A percentile compares a stretch with the other conserved stretches of the same genome.
Evolutionary conservation across 1,140 invertebrate genomes (phyloP).

Genomic region (Oryctes rhinoceros): DNA sequence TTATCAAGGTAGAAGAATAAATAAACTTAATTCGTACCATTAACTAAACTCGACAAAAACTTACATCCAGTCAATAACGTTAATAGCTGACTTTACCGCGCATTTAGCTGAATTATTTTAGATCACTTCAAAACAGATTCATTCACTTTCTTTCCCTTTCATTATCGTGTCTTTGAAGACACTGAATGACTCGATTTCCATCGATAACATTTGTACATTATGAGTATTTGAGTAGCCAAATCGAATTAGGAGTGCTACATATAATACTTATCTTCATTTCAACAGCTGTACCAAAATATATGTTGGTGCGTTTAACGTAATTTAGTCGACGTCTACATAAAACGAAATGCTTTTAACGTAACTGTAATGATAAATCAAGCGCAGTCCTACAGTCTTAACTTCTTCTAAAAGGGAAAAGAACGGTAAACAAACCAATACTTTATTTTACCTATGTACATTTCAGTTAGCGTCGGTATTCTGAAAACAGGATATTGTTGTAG

Average conservation of each 20-base stretch:
- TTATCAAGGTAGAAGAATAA: too few species aligned
- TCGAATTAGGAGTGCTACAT: background rate
- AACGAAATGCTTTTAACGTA: background rate
- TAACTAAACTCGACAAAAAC: background rate
- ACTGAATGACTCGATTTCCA: background rate
- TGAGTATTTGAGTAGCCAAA: background rate
- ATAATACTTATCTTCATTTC: background rate
- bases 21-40: too few species aligned
- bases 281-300: background rate
- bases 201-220: background rate
- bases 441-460: background rate
- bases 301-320: conserved; percentile 2
- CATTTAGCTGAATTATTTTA: background rate
- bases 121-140: background rate
- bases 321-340: background rate
- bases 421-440: background rate
- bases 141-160: background rate
- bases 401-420: background rate
- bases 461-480: too few species aligned
- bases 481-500: too few species aligned
- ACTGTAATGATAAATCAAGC: background rate
- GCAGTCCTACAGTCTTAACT: background rate
- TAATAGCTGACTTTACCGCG: background rate
- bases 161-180: background rate
- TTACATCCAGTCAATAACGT: background rate